Conservation (phyloP, 2,888 invertebrate genomes). For the Pardosa pseudoannulata region DNA sequence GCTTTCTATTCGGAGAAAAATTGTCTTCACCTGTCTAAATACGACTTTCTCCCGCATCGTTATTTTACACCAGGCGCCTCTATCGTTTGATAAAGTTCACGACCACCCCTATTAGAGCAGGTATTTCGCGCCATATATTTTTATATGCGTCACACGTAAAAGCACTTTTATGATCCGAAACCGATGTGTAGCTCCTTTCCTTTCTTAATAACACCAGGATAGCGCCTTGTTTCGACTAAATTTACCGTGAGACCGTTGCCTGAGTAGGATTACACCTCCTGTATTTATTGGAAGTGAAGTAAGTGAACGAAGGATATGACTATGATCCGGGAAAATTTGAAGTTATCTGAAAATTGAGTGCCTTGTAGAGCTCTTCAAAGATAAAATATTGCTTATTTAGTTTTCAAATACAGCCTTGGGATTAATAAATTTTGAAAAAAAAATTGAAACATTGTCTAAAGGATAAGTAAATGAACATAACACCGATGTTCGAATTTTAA, state of each 20-base stretch:
- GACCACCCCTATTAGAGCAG: neutral
- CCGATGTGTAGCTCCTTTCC: neutral
- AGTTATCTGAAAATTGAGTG: too few relatives aligned
- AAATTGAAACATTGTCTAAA: too few relatives aligned
- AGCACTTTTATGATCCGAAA: neutral
- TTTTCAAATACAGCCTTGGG: too few relatives aligned
- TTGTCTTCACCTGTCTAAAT: neutral
- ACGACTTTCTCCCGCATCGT: neutral
- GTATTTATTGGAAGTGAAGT: slow-evolving; percentile 7
- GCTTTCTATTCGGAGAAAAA: neutral
- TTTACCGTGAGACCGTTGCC: neutral
- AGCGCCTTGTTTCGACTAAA: neutral
- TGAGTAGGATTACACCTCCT: neutral
- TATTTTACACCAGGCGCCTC: neutral
- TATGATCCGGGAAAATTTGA: neutral
- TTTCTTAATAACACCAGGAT: neutral
- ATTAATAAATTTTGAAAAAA: too few relatives aligned
- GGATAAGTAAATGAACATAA: too few relatives aligned
- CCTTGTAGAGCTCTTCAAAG: too few relatives aligned
- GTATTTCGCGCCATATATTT: slow-evolving; percentile 17
- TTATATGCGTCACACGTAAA: slow-evolving; percentile 6
- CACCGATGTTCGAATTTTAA: too few relatives aligned
- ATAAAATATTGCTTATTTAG: too few relatives aligned
- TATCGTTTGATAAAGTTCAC: neutral
- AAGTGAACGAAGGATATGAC: neutral